A percentile compares a stretch with the other conserved stretches of the same genome.
Conservation (phyloP, 2,888 invertebrate species). For the Coremacera marginata region DNA sequence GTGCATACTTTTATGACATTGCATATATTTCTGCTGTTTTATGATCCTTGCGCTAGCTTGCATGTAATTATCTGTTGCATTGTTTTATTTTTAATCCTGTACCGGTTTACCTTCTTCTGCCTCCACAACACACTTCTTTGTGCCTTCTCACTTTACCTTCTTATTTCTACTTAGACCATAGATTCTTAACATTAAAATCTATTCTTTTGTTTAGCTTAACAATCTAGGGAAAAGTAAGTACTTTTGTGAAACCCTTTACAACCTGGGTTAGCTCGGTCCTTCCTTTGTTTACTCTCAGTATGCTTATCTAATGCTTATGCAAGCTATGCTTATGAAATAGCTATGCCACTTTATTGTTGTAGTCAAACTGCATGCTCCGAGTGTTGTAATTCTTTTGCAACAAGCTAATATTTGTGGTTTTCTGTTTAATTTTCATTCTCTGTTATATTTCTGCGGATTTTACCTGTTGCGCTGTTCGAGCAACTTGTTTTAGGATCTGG, state of each 20-base stretch:
- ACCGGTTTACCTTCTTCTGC: not conserved
- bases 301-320: too few relatives aligned
- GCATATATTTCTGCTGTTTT: not conserved
- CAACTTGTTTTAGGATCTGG: too few relatives aligned
- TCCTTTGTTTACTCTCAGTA: too few relatives aligned
- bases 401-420: not conserved
- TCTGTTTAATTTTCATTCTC: not conserved
- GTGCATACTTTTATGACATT: not conserved
- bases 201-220: not conserved
- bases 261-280: too few relatives aligned
- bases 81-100: not conserved
- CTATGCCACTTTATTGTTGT: not conserved
- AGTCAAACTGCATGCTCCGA: not conserved
- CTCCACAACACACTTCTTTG: not conserved
- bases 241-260: too few relatives aligned
- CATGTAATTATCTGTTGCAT: not conserved
- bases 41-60: not conserved
- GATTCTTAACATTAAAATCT: not conserved
- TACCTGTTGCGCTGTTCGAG: too few relatives aligned
- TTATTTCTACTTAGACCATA: not conserved
- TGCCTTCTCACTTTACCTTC: not conserved
- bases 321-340: not conserved
- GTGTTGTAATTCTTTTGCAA: slow-evolving; percentile 31
- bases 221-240: not conserved
- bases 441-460: too few relatives aligned